A percentile compares a stretch with the other conserved stretches of the same genome.
Conservation (phyloP, 2,113 vertebrate genomes). For the Stegastes partitus region DNA sequence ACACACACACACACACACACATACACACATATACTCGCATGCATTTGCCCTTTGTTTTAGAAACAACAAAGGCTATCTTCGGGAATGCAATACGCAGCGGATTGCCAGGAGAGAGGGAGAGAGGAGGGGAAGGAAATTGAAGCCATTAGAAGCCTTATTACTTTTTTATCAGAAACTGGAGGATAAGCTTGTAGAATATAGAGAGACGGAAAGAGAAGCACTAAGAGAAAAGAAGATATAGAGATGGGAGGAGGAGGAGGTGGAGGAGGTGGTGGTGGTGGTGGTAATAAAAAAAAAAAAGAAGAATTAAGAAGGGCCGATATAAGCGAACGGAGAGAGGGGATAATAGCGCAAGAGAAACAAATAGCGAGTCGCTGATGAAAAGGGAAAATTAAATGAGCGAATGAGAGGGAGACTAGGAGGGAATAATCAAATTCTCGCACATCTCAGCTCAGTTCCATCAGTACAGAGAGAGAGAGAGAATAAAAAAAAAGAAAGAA, state of each 20-base stretch:
- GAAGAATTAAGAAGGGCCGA: slow-evolving; percentile 32
- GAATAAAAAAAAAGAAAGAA: neutral
- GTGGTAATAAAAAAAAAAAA: slow-evolving; percentile 23
- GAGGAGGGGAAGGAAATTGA: slow-evolving; percentile 73
- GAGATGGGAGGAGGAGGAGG: slow-evolving; percentile 19
- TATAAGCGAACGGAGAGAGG: slow-evolving; percentile 43
- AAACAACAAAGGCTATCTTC: slow-evolving; percentile 80
- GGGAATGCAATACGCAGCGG: slow-evolving; percentile 73
- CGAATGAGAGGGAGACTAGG: slow-evolving; percentile 39
- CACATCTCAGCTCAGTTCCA: slow-evolving; percentile 48
- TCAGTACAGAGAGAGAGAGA: slow-evolving; percentile 2
- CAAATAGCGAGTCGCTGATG: slow-evolving; percentile 48
- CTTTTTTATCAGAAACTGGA: slow-evolving; percentile 85
- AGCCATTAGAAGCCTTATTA: slow-evolving; percentile 84
- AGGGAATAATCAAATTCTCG: slow-evolving; percentile 65
- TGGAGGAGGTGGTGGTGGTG: neutral
- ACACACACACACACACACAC: slow-evolving; percentile 1
- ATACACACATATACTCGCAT: slow-evolving; percentile 30
- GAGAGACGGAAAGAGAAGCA: slow-evolving; percentile 48
- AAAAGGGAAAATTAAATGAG: slow-evolving; percentile 60
- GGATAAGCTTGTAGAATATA: slow-evolving; percentile 70
- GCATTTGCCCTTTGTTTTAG: slow-evolving; percentile 70
- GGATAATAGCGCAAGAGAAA: slow-evolving; percentile 40
- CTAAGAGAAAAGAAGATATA: slow-evolving; percentile 46
- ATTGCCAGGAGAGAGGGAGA: slow-evolving; percentile 48